These are phyloP conservation scores for Schizopygopsis pylzovi DNA, from an alignment of 2,797 vertebrate genomes.

Conservation along the genomic window DNA sequence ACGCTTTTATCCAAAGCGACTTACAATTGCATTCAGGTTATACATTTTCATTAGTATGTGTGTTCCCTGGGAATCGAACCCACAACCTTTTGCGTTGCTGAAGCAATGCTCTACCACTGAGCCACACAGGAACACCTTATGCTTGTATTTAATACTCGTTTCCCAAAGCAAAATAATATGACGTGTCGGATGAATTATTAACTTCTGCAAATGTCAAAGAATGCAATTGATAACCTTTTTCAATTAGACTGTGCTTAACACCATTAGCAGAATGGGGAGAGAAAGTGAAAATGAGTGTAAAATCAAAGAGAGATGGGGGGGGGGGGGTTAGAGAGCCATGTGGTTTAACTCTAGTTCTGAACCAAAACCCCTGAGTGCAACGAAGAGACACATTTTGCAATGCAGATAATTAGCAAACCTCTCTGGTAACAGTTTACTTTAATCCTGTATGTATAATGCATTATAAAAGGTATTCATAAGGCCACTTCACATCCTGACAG, in stretches of 20 bases:
- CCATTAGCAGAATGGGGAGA: slow-evolving; percentile 44
- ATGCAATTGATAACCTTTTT: slow-evolving; percentile 42
- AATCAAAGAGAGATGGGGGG: neutral
- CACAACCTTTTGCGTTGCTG: too few species aligned
- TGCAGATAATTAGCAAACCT: slow-evolving; percentile 47
- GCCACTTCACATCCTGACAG: neutral
- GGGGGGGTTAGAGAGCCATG: neutral
- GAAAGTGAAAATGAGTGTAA: neutral
- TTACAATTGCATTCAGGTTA: too few species aligned
- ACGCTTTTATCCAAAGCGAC: too few species aligned
- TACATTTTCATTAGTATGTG: too few species aligned
- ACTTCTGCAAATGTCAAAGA: slow-evolving; percentile 34
- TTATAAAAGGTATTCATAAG: slow-evolving; percentile 14
- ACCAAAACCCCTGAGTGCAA: slow-evolving; percentile 22
- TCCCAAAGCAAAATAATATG: slow-evolving; percentile 42
- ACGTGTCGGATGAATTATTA: slow-evolving; percentile 49
- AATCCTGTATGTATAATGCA: slow-evolving; percentile 13
- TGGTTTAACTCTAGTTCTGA: slow-evolving; percentile 28
- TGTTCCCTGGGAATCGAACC: too few species aligned
- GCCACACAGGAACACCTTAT: too few species aligned
- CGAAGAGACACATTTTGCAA: slow-evolving; percentile 38
- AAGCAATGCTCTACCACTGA: too few species aligned
- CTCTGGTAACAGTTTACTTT: slow-evolving; percentile 22
- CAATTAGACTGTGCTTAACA: slow-evolving; percentile 55
- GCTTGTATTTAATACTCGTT: slow-evolving; percentile 41